phyloP scores from a whole-genome alignment of 35 echinoderm and acorn worm genomes.

The Heliocidaris tuberculata region DNA sequence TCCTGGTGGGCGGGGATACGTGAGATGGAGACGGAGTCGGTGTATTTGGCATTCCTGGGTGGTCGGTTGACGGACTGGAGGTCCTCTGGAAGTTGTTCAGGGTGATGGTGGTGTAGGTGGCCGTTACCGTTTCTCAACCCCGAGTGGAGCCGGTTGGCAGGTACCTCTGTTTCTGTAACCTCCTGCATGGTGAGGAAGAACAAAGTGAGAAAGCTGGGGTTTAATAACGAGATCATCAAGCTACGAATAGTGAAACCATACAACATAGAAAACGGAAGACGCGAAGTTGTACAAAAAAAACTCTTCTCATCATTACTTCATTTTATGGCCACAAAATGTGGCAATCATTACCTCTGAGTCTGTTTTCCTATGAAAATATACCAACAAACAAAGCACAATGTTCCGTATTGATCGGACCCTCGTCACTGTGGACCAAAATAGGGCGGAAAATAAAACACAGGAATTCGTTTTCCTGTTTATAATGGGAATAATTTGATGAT shows the following conservation, averaged over 20 bases:
- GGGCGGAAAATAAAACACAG: not conserved
- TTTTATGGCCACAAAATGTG: not conserved
- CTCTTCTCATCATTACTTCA: not conserved
- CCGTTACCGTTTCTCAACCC: not conserved
- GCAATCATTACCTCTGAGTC: not conserved
- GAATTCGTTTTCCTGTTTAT: not conserved
- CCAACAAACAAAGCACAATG: no score
- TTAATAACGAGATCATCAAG: not conserved
- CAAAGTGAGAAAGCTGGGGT: not conserved
- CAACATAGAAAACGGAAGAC: not conserved
- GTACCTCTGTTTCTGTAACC: conserved; percentile 37
- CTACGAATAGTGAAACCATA: not conserved
- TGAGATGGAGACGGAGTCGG: conserved; percentile 52
- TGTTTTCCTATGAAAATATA: not conserved
- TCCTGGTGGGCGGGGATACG: conserved; percentile 48
- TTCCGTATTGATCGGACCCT: not conserved
- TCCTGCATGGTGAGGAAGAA: not conserved
- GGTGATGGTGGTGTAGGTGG: not conserved
- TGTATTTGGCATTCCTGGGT: conserved; percentile 28
- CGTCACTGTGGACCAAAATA: not conserved
- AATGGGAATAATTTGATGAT: not conserved
- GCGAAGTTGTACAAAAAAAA: not conserved
- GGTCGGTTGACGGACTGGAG: not conserved
- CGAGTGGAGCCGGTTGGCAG: conserved; percentile 20
- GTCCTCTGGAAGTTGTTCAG: not conserved